Evolutionary conservation across 2,888 invertebrate species (phyloP).

Genomic region (Pollenia angustigena): DNA sequence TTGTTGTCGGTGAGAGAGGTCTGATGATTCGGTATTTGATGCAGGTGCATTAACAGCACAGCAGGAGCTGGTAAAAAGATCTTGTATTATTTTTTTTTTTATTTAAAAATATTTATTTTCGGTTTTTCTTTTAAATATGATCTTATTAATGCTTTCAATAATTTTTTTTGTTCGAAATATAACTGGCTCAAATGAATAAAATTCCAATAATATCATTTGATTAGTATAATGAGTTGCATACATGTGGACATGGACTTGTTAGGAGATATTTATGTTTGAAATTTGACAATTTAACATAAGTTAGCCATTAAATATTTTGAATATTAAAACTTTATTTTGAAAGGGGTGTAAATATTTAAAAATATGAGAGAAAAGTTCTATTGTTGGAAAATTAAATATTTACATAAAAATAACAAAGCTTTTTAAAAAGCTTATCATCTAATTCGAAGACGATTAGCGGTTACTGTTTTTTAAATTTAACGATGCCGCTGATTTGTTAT

Average conservation of each 20-base stretch:
- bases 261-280: conserved; percentile 2
- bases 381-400: conserved; percentile 35
- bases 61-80: conserved; percentile 31
- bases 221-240: conserved; percentile 30
- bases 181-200: conserved; percentile 28
- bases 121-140: neutral
- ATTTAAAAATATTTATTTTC: conserved; percentile 12
- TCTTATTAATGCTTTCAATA: neutral
- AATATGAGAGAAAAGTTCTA: neutral
- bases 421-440: neutral
- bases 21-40: neutral
- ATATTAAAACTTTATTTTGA: conserved; percentile 27
- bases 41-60: conserved; percentile 36
- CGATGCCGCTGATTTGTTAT: conserved; percentile 36
- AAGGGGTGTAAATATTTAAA: conserved; percentile 38
- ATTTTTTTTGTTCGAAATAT: neutral
- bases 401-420: neutral
- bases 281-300: conserved; percentile 20
- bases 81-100: neutral
- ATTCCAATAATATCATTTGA: conserved; percentile 17
- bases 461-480: conserved; percentile 8
- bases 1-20: neutral
- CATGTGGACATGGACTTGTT: neutral
- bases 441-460: conserved; percentile 8
- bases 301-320: neutral